Conservation (phyloP, 1,140 invertebrate genomes). For the Ruditapes philippinarum region DNA sequence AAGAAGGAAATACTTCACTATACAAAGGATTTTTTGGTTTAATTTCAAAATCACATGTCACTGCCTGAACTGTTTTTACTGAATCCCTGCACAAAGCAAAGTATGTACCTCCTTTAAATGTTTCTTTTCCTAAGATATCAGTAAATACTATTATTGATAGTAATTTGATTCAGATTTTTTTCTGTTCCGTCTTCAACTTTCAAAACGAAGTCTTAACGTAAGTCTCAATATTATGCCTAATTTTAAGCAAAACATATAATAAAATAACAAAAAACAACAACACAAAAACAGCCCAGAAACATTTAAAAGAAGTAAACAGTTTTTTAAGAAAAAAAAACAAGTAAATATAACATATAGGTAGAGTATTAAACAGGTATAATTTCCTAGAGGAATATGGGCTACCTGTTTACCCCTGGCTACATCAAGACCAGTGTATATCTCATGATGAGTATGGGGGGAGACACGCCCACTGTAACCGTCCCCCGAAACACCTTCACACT, state of each 20-base stretch:
- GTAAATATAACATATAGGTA: neutral
- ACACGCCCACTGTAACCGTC: constrained; percentile 50
- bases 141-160: no score
- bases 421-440: constrained; percentile 53
- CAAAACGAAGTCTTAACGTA: no score
- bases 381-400: neutral
- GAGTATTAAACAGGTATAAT: neutral
- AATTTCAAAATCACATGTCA: no score
- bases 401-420: constrained; percentile 40
- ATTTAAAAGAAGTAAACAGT: neutral
- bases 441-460: constrained; percentile 52
- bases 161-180: no score
- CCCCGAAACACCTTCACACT: constrained; percentile 49
- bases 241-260: no score
- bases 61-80: neutral
- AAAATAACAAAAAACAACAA: neutral
- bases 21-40: no score
- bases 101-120: neutral
- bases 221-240: no score
- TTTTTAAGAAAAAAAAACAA: neutral
- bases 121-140: no score
- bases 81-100: neutral
- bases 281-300: neutral
- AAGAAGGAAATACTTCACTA: no score
- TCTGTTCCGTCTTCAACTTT: no score